Percentiles rank a stretch among this genome's conserved stretches.
These are phyloP conservation scores for Chloroceryle inda DNA, from an alignment of 2,797 vertebrate genomes.

Conservation along the genomic window DNA sequence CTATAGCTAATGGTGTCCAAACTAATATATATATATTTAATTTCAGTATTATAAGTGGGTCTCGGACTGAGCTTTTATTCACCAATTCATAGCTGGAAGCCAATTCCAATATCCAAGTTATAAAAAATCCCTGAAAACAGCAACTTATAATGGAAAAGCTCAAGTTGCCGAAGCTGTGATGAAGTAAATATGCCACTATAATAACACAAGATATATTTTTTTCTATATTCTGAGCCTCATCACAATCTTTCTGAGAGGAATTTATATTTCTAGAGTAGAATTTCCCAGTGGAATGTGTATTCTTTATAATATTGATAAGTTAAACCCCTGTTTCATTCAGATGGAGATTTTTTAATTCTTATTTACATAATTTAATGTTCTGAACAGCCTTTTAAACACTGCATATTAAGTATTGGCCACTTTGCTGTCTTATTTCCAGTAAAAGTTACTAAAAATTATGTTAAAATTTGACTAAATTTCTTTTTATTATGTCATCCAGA, in stretches of 20 bases:
- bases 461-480: constrained; percentile 44
- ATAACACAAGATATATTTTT: constrained; percentile 69
- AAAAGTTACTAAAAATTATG: constrained; percentile 2
- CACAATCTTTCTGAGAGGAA: constrained; percentile 56
- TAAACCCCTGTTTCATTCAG: background rate
- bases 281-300: constrained; percentile 59
- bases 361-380: background rate
- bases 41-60: constrained; percentile 35
- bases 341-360: constrained; percentile 30
- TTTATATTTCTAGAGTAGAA: constrained; percentile 72
- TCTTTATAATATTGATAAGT: constrained; percentile 56
- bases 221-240: constrained; percentile 33
- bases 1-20: background rate
- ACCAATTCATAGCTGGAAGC: constrained; percentile 57
- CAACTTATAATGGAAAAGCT: constrained; percentile 75
- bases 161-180: constrained; percentile 48
- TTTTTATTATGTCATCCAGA: constrained; percentile 60
- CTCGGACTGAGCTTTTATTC: constrained; percentile 58
- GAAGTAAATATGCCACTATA: constrained; percentile 46
- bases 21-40: background rate
- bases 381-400: background rate
- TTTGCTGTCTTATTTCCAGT: background rate
- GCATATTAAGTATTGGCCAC: background rate
- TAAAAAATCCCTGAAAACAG: constrained; percentile 66
- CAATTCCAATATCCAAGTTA: constrained; percentile 71